Conservation (phyloP, 2,113 vertebrate genomes). For the Fulica atra region DNA sequence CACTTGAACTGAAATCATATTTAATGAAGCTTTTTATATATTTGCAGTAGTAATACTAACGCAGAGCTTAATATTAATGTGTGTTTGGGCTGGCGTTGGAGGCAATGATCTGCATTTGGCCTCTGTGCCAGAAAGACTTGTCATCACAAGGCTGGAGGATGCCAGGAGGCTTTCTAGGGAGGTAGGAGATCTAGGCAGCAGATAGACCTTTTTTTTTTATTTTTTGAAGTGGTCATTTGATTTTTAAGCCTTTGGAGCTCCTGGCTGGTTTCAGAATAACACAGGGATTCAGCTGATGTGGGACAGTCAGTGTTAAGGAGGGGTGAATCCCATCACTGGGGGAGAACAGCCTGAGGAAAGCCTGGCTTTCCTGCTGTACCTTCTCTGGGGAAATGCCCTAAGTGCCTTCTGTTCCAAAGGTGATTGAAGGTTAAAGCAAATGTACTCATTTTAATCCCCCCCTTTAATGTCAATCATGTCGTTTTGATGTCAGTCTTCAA, state of each 20-base stretch:
- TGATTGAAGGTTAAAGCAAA: not conserved
- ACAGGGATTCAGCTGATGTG: not conserved
- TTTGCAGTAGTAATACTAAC: not conserved
- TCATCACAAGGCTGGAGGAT: not conserved
- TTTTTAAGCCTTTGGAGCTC: not conserved
- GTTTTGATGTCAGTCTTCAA: not conserved
- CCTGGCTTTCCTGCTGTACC: rapidly evolving
- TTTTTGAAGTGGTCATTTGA: not conserved
- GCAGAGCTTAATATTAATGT: not conserved
- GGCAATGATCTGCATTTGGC: not conserved
- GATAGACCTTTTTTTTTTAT: too few species aligned
- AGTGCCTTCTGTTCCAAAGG: not conserved
- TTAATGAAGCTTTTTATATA: not conserved
- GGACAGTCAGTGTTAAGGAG: not conserved
- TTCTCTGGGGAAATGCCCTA: not conserved
- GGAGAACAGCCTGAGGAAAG: not conserved
- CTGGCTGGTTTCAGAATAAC: not conserved
- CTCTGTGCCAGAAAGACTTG: not conserved
- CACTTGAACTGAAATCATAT: not conserved
- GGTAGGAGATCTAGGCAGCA: not conserved
- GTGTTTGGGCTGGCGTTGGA: not conserved
- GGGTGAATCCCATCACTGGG: not conserved
- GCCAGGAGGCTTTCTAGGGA: not conserved
- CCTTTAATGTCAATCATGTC: not conserved
- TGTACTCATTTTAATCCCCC: not conserved